Base-by-base conservation (phyloP, 2,797 vertebrate species). In the Adrianichthys oophorus region DNA sequence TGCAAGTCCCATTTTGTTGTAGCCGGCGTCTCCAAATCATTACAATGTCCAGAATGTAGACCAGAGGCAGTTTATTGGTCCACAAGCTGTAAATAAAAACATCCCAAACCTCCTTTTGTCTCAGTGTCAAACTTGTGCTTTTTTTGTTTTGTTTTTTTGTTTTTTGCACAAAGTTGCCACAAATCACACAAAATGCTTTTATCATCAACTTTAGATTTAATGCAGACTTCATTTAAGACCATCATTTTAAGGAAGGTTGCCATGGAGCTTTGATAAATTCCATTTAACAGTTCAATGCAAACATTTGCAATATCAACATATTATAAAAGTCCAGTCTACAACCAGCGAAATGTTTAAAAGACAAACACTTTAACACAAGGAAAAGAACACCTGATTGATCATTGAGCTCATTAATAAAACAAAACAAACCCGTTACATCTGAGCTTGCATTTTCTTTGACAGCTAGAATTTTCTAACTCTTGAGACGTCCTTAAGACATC, bases 11-110 rank as follows among this genome's bases (percentile, higher is more conserved):
- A 53, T 60, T 72, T 67, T 45, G 23, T 53, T 66, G 65, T 71
- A 52, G 52, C 24, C 72, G 62, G 44, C 40, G 50, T 62, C 77
- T 47, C 18, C 68, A 74, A 70, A 68, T 57, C 68, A 72, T 62
- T 69, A 71, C 32, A 70, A 64, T 65, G 65, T 56, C 52, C 46
- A 79, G 63, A 51, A 41, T 70, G 64, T 83, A 82, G 70, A 73
- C 53, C 50, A 63, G 84, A 72, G 61, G 67, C 65, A 72, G 72
- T 62, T 52, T 23, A 88, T 74, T 32, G 46, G 65, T 84, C 89
- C 86, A 82, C 75, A 78, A 75, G 52, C 62, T 88, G 81, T 82
- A 85, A 91, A 92, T 91, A 90, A 92, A 91, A 49, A 84, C 48
- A 59, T 84, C 56, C 77, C 58, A 74, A 72, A 79, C 62, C 74